Percentiles rank a stretch among this genome's conserved stretches.
Conservation (phyloP, 2,797 vertebrate species). For the Margarornis squamiger region DNA sequence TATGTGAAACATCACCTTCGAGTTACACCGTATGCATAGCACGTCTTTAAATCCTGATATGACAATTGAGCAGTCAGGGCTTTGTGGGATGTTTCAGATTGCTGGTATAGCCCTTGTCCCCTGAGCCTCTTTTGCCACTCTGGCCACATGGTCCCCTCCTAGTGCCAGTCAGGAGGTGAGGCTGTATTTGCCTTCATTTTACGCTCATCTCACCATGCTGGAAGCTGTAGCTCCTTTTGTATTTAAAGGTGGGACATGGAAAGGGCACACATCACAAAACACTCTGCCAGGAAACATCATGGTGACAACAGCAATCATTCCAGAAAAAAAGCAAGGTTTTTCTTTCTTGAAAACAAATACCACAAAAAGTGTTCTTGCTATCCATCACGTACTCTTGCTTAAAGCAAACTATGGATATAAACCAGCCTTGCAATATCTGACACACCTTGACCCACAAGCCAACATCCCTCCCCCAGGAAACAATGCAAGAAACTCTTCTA, state of each 20-base stretch:
- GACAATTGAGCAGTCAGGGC: background rate
- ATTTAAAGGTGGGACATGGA: background rate
- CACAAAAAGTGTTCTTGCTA: slow-evolving; percentile 28
- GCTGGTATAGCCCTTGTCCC: background rate
- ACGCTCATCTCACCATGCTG: background rate
- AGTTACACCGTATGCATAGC: background rate
- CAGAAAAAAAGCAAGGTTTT: background rate
- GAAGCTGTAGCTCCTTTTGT: background rate
- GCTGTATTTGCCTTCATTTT: background rate
- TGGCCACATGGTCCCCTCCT: background rate
- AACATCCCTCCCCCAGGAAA: background rate
- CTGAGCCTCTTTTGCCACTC: background rate
- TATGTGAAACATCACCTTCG: slow-evolving; percentile 41
- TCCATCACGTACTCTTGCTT: background rate
- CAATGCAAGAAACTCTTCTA: slow-evolving; percentile 2
- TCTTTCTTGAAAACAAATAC: background rate
- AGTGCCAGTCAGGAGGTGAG: background rate
- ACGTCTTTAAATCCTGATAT: background rate
- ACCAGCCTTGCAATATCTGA: slow-evolving; percentile 17
- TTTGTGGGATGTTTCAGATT: background rate
- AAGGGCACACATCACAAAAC: background rate
- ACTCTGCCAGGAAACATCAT: background rate
- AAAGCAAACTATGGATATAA: slow-evolving; percentile 9
- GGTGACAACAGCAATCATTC: slow-evolving; percentile 4
- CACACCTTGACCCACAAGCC: slow-evolving; percentile 43